Evolutionary conservation across 2,888 invertebrate genomes (phyloP).

Genomic region (Rhagophthalmus giganteus): DNA sequence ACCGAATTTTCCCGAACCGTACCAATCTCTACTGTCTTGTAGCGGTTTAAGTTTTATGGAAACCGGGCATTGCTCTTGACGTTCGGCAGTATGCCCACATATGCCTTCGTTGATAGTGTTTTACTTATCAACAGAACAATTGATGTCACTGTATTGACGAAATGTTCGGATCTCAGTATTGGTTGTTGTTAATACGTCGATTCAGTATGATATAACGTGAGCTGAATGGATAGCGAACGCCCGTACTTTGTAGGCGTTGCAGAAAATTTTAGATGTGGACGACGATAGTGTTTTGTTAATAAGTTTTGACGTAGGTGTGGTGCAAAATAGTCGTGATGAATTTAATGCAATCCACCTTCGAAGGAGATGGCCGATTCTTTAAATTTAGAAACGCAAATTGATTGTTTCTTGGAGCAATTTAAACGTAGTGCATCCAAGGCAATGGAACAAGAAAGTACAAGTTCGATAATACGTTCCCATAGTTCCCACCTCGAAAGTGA

Average conservation of each 20-base stretch:
- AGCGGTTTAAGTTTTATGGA: neutral
- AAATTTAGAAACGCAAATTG: constrained; percentile 80
- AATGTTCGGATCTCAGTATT: neutral
- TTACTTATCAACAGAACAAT: neutral
- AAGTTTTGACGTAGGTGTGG: constrained; percentile 10
- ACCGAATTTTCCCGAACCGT: constrained; percentile 2
- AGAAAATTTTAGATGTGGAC: neutral
- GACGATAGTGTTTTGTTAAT: constrained; percentile 1
- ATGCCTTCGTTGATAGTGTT: neutral
- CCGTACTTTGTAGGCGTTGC: neutral
- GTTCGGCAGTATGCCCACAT: neutral
- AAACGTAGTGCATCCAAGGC: constrained; percentile 78
- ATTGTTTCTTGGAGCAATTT: constrained; percentile 81
- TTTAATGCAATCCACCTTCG: constrained; percentile 1
- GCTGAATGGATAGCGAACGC: neutral
- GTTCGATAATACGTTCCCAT: constrained; percentile 35
- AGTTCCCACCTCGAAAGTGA: constrained; percentile 47
- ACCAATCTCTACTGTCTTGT: constrained; percentile 3
- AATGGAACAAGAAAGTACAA: constrained; percentile 53
- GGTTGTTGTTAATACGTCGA: neutral
- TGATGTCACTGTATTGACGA: neutral
- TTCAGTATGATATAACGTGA: neutral
- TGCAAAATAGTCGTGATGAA: constrained; percentile 11
- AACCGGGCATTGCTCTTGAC: constrained; percentile 3
- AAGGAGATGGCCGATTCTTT: constrained; percentile 62